phyloP scores from a whole-genome alignment of 2,888 invertebrate species.

The Meghimatium bilineatum region DNA sequence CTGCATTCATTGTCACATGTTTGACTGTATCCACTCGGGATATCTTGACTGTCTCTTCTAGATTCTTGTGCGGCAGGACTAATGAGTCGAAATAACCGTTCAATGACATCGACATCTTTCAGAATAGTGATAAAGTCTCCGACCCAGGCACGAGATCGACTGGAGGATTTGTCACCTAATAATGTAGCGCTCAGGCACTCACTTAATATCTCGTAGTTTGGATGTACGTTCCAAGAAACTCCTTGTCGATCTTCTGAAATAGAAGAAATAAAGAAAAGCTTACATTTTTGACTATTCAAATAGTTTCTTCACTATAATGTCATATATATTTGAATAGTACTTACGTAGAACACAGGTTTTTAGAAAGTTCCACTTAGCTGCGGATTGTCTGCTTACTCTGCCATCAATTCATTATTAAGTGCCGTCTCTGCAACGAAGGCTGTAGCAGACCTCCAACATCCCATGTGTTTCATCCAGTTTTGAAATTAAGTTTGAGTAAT shows the following conservation, averaged over 20 bases:
- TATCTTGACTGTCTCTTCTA: background rate
- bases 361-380: too few relatives aligned
- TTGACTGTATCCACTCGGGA: too few relatives aligned
- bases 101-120: constrained; percentile 13
- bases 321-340: too few relatives aligned
- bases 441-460: too few relatives aligned
- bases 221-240: background rate
- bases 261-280: background rate
- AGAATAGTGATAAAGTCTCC: constrained; percentile 32
- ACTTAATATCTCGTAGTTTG: constrained; percentile 14
- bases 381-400: too few relatives aligned
- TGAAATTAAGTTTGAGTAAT: too few relatives aligned
- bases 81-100: constrained; percentile 1
- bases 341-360: too few relatives aligned
- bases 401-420: too few relatives aligned
- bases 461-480: too few relatives aligned
- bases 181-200: constrained; percentile 1
- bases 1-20: background rate
- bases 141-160: background rate
- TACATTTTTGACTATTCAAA: too few relatives aligned
- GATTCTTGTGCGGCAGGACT: background rate
- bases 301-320: too few relatives aligned
- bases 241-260: background rate
- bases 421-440: too few relatives aligned
- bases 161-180: background rate